These are phyloP conservation scores for Ophion obscuratus DNA, from an alignment of 2,888 invertebrate species.

Conservation along the genomic window DNA sequence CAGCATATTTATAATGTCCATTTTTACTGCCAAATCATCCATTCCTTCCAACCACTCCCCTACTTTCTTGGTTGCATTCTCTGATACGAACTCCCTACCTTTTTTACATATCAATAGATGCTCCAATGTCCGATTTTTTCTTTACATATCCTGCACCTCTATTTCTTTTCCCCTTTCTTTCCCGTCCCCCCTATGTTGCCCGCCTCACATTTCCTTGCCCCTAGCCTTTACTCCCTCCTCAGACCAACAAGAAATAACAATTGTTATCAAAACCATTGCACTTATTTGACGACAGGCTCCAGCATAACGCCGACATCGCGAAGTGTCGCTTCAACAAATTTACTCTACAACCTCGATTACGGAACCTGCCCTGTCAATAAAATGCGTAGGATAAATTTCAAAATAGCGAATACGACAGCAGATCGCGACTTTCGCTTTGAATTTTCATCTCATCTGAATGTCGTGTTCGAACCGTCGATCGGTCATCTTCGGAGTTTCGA, in stretches of 20 bases:
- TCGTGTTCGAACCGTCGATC: conserved; percentile 85
- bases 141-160: too few relatives aligned
- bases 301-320: conserved; percentile 23
- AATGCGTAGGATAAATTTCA: conserved; percentile 81
- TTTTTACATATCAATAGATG: too few relatives aligned
- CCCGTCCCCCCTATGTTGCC: too few relatives aligned
- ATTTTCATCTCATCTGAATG: conserved; percentile 78
- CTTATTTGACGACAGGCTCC: conserved; percentile 24
- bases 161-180: too few relatives aligned
- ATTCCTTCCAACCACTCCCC: too few relatives aligned
- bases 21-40: too few relatives aligned
- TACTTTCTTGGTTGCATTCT: too few relatives aligned
- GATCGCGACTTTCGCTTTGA: conserved; percentile 82
- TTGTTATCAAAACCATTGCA: neutral
- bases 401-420: conserved; percentile 83
- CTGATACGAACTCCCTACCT: too few relatives aligned
- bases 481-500: conserved; percentile 84
- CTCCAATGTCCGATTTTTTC: too few relatives aligned
- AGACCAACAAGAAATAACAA: neutral
- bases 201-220: too few relatives aligned
- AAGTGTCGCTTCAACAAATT: conserved; percentile 15
- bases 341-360: conserved; percentile 81
- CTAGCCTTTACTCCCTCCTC: too few relatives aligned
- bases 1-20: too few relatives aligned
- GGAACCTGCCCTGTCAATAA: conserved; percentile 81